phyloP scores from a whole-genome alignment of 2,888 invertebrate species.

The Gymnocheta viridis region DNA sequence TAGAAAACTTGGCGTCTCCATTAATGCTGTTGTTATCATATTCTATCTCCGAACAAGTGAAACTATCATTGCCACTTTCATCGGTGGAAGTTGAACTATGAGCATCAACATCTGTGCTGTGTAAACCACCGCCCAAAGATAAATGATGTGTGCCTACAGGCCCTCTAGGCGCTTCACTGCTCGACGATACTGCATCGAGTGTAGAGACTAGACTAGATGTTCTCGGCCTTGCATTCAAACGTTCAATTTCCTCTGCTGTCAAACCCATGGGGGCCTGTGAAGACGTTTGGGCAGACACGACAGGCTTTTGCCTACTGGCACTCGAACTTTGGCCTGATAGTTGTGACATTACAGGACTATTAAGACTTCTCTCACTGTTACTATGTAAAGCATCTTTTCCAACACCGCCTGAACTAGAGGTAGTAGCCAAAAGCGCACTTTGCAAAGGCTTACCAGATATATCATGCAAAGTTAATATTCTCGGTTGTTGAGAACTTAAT shows the following conservation, averaged over 20 bases:
- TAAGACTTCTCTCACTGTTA: conserved; percentile 94
- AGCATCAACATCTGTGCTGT: conserved; percentile 88
- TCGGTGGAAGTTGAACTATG: conserved; percentile 93
- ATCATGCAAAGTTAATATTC: conserved; percentile 95
- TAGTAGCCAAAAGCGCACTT: conserved; percentile 93
- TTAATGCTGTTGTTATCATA: conserved; percentile 94
- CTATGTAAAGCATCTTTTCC: conserved; percentile 94
- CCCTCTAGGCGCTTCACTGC: conserved; percentile 90
- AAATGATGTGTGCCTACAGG: conserved; percentile 87
- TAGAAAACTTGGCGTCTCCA: conserved; percentile 88
- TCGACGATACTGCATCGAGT: conserved; percentile 96
- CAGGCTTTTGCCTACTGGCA: conserved; percentile 88
- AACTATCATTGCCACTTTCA: conserved; percentile 97
- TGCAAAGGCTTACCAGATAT: conserved; percentile 96
- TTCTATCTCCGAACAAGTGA: conserved; percentile 98
- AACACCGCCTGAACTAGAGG: conserved; percentile 93
- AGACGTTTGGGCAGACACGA: conserved; percentile 86
- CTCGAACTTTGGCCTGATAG: conserved; percentile 93
- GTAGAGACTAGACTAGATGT: conserved; percentile 96
- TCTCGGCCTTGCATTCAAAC: conserved; percentile 92
- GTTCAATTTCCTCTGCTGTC: conserved; percentile 96
- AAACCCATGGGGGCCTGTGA: conserved; percentile 91
- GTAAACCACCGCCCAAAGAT: conserved; percentile 85
- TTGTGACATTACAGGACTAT: conserved; percentile 96
- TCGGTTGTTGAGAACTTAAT: conserved; percentile 93